phyloP scores from a whole-genome alignment of 1,140 invertebrate species.

The Drosophila sp. region DNA sequence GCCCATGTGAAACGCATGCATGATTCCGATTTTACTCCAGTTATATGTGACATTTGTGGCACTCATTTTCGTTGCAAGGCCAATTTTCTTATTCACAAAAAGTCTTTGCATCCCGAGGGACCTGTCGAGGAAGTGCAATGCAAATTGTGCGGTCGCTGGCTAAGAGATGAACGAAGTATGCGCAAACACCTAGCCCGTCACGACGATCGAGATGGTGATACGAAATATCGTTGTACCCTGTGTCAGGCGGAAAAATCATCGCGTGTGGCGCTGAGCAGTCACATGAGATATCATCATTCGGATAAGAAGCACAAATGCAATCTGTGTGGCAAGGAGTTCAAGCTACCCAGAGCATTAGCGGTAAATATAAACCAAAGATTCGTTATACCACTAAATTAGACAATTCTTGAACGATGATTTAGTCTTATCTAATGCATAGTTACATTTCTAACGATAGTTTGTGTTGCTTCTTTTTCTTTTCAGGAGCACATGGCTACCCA shows the following conservation, averaged over 20 bases:
- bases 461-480: neutral
- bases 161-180: conserved; percentile 73
- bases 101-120: conserved; percentile 68
- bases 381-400: too few species aligned
- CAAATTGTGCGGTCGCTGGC: conserved; percentile 67
- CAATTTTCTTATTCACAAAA: conserved; percentile 72
- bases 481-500: conserved; percentile 81
- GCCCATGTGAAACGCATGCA: conserved; percentile 72
- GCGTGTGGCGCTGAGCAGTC: conserved; percentile 68
- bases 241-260: conserved; percentile 71
- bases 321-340: conserved; percentile 76
- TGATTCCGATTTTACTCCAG: conserved; percentile 60
- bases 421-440: too few species aligned
- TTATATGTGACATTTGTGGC: conserved; percentile 76
- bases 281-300: conserved; percentile 77
- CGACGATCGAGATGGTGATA: conserved; percentile 63
- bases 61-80: conserved; percentile 69
- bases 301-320: conserved; percentile 67
- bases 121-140: conserved; percentile 72
- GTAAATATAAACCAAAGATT: conserved; percentile 37
- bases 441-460: neutral
- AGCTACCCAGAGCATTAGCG: conserved; percentile 53
- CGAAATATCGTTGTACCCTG: conserved; percentile 64
- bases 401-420: too few species aligned
- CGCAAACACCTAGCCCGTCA: conserved; percentile 68